phyloP scores from a whole-genome alignment of 2,113 vertebrate genomes.

The Micromys minutus region DNA sequence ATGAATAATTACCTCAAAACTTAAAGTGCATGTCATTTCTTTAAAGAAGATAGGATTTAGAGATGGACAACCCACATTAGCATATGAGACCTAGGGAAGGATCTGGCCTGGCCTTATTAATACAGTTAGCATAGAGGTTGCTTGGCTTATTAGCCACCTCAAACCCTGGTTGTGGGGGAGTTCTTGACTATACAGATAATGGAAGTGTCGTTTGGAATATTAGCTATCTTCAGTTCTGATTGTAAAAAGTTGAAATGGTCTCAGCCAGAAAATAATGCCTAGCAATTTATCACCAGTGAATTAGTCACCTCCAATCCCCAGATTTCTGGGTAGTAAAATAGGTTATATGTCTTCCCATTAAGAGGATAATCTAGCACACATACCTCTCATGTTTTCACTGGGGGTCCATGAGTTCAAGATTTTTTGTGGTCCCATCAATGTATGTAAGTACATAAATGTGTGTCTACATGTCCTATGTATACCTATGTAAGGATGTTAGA shows the following conservation, averaged over 20 bases:
- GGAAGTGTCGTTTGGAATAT: not conserved
- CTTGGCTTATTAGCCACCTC: not conserved
- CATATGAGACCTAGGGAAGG: not conserved
- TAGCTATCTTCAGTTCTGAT: not conserved
- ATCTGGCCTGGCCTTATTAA: not conserved
- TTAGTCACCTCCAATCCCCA: not conserved
- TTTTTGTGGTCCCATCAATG: not conserved
- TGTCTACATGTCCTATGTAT: not conserved
- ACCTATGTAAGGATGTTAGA: not conserved
- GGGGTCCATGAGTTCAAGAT: not conserved
- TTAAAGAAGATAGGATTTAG: not conserved
- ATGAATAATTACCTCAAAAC: not conserved
- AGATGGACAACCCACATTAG: not conserved
- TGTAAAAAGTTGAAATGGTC: not conserved
- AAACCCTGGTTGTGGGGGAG: too few species aligned
- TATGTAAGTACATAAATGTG: not conserved
- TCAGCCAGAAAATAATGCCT: not conserved
- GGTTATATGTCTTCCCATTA: not conserved
- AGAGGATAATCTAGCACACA: not conserved
- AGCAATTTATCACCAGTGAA: not conserved
- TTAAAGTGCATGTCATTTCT: not conserved
- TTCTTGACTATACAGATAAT: not conserved
- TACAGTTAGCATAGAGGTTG: not conserved
- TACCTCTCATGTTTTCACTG: not conserved
- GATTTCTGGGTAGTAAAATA: not conserved